Evolutionary conservation across 1,140 invertebrate genomes (phyloP).

Genomic region (Holcopasites calliopsidis): DNA sequence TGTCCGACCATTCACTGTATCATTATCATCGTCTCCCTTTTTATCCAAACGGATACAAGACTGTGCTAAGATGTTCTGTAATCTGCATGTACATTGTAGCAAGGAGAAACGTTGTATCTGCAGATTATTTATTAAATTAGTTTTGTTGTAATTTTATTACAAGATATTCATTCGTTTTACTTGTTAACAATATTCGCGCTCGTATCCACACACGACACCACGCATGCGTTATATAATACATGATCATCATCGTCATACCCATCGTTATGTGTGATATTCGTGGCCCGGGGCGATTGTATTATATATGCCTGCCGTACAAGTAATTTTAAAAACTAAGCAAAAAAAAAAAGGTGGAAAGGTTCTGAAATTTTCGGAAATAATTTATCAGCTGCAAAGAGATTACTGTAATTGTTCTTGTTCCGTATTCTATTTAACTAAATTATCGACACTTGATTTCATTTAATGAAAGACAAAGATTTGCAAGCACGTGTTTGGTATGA

Average conservation of each 20-base stretch:
- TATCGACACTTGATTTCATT: slow-evolving; percentile 2
- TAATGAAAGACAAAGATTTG: not conserved
- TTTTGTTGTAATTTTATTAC: slow-evolving; percentile 71
- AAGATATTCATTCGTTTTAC: slow-evolving; percentile 60
- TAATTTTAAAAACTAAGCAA: slow-evolving; percentile 21
- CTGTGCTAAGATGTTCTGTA: slow-evolving; percentile 32
- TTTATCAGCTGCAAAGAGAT: not conserved
- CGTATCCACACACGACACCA: slow-evolving; percentile 31
- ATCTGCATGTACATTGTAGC: slow-evolving; percentile 57
- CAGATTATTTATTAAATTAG: slow-evolving; percentile 70
- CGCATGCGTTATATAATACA: slow-evolving; percentile 37
- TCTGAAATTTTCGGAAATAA: slow-evolving; percentile 3
- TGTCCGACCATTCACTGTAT: slow-evolving; percentile 21
- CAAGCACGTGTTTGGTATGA: not conserved
- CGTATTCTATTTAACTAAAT: slow-evolving; percentile 7
- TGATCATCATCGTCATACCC: slow-evolving; percentile 37
- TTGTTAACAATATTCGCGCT: slow-evolving; percentile 66
- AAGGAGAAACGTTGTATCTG: slow-evolving; percentile 49
- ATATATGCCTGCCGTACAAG: slow-evolving; percentile 2
- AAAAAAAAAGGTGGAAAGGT: slow-evolving; percentile 19
- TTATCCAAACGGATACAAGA: slow-evolving; percentile 49
- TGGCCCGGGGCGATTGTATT: slow-evolving; percentile 18
- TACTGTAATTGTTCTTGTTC: not conserved
- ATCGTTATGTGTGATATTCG: slow-evolving; percentile 23
- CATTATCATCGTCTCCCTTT: slow-evolving; percentile 20